Base-by-base conservation (phyloP, 2,888 invertebrate genomes). In the Ectemnius lituratus region DNA sequence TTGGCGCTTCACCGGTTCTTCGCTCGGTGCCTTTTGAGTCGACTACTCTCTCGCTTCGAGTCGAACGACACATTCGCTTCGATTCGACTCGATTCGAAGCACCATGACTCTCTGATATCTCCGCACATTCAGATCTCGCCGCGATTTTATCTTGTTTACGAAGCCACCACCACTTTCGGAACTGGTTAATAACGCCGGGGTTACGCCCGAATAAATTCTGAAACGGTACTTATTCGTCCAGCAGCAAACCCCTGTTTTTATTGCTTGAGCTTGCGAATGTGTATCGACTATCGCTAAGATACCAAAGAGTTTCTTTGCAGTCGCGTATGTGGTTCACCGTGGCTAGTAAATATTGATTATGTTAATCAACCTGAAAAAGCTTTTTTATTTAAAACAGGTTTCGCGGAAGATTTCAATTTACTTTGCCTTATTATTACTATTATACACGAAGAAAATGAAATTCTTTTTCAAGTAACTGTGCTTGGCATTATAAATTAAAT, bases 91-190 rank as follows among this genome's bases (percentile, higher is more conserved):
- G 37, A 73, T 73, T 62, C 63, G 62, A 67, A 56, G 64, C 11
- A 8, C 56, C 45, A 58, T 63, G n/a, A 46, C 28, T 2, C 57
- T 14, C 18, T 52, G 49, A 67, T 63, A 73, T 66, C 66, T 60
- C 69, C n/a, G 62, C 14, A 18, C 58, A 6, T n/a, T 20, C 37
- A 58, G 61, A 65, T 72, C 62, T 52, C 63, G 8, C 6, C 46
- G 16, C 45, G 71, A 72, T 75, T 77, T 71, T 71, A 75, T 75
- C 76, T 75, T 75, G 71, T 75, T 77, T 71, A 71, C 75, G 71
- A 71, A 62, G 62, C 52, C 37, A 63, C 37, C 8, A 63, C 68
- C 61, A 28, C 62, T 58, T 71, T 67, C 68, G 60, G 63, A 71
- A 75, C 71, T 69, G 62, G 68, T 71, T 71, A 75, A 77, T 77